Conservation (phyloP, 2,888 invertebrate genomes). For the Macrophya annulata region DNA sequence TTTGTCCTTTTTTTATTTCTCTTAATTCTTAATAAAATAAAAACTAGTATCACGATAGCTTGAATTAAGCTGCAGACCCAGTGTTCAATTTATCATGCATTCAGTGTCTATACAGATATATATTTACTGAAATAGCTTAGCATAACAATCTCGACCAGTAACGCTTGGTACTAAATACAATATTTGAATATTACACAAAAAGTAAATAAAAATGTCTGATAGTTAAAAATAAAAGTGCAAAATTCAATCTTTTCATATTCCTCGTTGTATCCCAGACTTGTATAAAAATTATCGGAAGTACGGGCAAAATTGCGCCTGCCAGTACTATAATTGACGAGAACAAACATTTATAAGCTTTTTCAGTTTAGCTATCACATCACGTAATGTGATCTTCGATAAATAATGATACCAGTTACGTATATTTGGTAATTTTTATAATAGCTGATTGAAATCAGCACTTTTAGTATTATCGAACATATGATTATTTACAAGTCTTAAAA, state of each 20-base stretch:
- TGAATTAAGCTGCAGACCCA: constrained; percentile 56
- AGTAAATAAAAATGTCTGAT: constrained; percentile 23
- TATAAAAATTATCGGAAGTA: constrained; percentile 36
- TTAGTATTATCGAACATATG: constrained; percentile 31
- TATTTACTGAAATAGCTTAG: constrained; percentile 66
- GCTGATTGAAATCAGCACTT: constrained; percentile 28
- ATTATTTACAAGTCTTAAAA: constrained; percentile 43
- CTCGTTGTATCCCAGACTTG: neutral
- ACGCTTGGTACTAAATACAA: constrained; percentile 13
- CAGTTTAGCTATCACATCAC: constrained; percentile 3
- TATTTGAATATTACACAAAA: constrained; percentile 35
- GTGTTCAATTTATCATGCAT: constrained; percentile 44
- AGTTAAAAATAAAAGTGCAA: constrained; percentile 32
- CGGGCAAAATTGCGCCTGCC: constrained; percentile 17
- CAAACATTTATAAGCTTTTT: constrained; percentile 23
- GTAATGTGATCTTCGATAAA: constrained; percentile 31
- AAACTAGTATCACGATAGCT: no score
- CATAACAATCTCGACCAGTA: constrained; percentile 50
- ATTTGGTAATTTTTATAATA: constrained; percentile 15
- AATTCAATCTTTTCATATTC: constrained; percentile 2
- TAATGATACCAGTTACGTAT: neutral
- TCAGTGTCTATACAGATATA: constrained; percentile 56
- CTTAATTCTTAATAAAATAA: neutral
- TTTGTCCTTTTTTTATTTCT: constrained; percentile 49
- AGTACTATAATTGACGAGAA: constrained; percentile 36